Evolutionary conservation across 2,113 vertebrate genomes (phyloP).

Genomic region (Mus musculus): GRCm39 chr4:94469001-94469500

Average conservation of each 20-base stretch:
- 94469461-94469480: not conserved
- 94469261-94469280: not conserved
- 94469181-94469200: slow-evolving; percentile 16
- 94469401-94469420: not conserved
- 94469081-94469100: not conserved
- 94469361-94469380: not conserved
- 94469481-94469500: not conserved
- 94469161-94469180: not conserved
- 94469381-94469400: not conserved
- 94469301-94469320: not conserved
- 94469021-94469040: not conserved
- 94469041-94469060: not conserved
- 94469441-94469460: not conserved
- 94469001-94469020: not conserved
- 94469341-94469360: not conserved
- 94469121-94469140: not conserved
- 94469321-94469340: not conserved
- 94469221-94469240: not conserved
- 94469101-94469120: not conserved
- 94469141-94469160: slow-evolving; percentile 14
- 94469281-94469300: not conserved
- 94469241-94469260: not conserved
- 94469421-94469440: not conserved
- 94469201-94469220: not conserved
- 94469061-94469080: not conserved